A percentile compares a stretch with the other conserved stretches of the same genome.
phyloP scores from a whole-genome alignment of 2,797 vertebrate species.

The Ammospiza maritima region DNA sequence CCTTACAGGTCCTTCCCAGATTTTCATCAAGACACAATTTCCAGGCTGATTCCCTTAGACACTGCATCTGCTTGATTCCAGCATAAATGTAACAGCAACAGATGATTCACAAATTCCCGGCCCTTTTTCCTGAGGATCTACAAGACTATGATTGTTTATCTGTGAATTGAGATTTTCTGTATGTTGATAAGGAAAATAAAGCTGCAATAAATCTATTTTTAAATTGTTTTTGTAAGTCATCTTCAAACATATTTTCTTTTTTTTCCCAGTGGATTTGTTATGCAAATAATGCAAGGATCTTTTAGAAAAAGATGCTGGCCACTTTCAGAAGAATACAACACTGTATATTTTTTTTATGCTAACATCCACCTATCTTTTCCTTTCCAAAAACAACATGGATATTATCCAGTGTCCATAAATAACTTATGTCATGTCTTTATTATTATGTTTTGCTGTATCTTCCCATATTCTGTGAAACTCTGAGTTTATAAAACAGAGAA shows the following conservation, averaged over 20 bases:
- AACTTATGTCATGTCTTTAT: neutral
- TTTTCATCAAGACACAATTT: neutral
- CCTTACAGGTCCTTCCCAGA: neutral
- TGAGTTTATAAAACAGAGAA: neutral
- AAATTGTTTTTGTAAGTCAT: neutral
- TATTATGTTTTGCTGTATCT: neutral
- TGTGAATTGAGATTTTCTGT: neutral
- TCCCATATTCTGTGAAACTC: neutral
- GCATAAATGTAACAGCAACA: neutral
- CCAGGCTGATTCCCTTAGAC: neutral
- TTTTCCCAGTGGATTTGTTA: neutral
- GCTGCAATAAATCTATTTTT: neutral
- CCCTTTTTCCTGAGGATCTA: neutral
- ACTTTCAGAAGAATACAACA: neutral
- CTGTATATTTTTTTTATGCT: neutral
- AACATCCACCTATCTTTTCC: neutral
- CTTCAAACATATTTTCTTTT: neutral
- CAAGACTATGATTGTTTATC: neutral
- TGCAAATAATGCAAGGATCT: neutral
- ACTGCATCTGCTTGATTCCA: neutral
- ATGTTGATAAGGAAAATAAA: neutral
- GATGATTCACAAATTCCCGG: neutral
- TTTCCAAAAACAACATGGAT: neutral
- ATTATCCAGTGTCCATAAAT: neutral
- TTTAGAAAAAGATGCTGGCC: neutral